Percentiles rank a stretch among this genome's conserved stretches.
Evolutionary conservation across 2,797 vertebrate genomes (phyloP).

Genomic region (Numenius phaeopus): DNA sequence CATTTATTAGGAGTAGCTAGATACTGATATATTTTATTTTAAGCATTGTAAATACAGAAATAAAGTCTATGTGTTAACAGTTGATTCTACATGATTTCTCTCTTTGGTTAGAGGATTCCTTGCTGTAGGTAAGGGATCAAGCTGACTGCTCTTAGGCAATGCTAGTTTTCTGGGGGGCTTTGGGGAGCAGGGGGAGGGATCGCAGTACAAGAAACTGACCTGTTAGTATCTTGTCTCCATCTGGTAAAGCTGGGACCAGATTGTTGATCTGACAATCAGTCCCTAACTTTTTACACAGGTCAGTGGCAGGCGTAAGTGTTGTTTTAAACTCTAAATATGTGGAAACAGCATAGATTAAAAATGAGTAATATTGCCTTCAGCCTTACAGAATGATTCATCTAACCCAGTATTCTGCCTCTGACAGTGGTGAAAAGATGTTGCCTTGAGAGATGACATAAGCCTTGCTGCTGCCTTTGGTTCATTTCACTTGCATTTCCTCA

Average conservation of each 20-base stretch:
- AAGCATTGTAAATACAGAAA: conserved; percentile 64
- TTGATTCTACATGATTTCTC: neutral
- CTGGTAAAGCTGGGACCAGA: neutral
- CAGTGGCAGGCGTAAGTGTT: neutral
- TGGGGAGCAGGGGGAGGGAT: neutral
- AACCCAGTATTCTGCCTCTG: neutral
- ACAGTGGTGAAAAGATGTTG: neutral
- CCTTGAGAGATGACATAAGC: neutral
- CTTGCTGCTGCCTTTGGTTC: neutral
- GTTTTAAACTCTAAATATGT: neutral
- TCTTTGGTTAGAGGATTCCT: neutral
- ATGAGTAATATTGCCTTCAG: neutral
- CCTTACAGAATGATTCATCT: neutral
- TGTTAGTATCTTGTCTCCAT: neutral
- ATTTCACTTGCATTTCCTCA: neutral
- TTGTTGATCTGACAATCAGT: neutral
- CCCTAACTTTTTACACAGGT: neutral
- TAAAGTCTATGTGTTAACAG: conserved; percentile 54
- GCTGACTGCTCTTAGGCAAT: neutral
- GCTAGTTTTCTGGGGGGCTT: accelerated
- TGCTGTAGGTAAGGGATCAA: neutral
- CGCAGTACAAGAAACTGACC: neutral
- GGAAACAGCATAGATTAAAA: neutral
- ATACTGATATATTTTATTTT: conserved; percentile 68
- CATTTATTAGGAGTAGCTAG: conserved; percentile 57